Evolutionary conservation across 2,888 invertebrate genomes (phyloP).

Genomic region (Archips crataeganus): DNA sequence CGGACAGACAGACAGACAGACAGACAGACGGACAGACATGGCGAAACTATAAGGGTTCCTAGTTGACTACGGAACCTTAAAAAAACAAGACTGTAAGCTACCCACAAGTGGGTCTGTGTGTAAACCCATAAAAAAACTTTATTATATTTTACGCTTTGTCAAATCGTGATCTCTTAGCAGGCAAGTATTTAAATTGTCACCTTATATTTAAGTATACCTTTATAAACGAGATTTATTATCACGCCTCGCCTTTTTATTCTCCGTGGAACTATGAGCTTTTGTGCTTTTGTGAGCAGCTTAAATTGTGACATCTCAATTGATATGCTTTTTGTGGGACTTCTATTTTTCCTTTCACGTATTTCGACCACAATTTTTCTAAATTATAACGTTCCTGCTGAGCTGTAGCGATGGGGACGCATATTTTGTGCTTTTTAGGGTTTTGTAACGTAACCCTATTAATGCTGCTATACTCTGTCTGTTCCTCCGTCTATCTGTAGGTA

Average conservation of each 20-base stretch:
- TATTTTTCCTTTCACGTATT: conserved; percentile 29
- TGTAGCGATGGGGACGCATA: background rate
- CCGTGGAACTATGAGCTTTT: conserved; percentile 25
- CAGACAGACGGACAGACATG: no score
- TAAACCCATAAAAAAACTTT: conserved; percentile 28
- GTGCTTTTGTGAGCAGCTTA: conserved; percentile 38
- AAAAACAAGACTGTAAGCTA: background rate
- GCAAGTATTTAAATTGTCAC: conserved; percentile 46
- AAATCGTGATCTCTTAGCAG: conserved; percentile 35
- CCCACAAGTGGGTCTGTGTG: no score
- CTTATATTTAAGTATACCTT: conserved; percentile 34
- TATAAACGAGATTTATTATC: conserved; percentile 45
- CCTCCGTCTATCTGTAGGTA: no score
- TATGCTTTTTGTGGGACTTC: conserved; percentile 30
- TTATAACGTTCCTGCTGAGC: conserved; percentile 4
- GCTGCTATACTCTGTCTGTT: no score
- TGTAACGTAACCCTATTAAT: no score
- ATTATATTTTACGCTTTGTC: conserved; percentile 43
- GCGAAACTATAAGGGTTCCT: no score
- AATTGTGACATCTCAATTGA: conserved; percentile 43
- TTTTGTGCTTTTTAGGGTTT: background rate
- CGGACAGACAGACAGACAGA: no score
- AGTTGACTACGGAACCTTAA: no score
- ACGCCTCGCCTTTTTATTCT: conserved; percentile 35
- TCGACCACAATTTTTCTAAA: conserved; percentile 27